Conservation (phyloP, 2,888 invertebrate species). For the Prosapia bicincta region DNA sequence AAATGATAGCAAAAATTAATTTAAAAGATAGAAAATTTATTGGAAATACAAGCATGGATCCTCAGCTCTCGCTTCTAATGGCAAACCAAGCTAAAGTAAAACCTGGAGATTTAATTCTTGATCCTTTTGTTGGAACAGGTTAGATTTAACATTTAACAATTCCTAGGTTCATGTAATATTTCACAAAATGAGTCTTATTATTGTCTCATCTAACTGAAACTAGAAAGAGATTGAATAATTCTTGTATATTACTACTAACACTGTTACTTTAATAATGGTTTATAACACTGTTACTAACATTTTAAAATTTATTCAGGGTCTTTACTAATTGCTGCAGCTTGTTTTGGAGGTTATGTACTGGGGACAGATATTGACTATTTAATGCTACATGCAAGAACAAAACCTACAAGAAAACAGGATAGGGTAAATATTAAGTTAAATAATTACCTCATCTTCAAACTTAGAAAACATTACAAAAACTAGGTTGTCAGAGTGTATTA, state of each 20-base stretch:
- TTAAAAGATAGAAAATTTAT: conserved; percentile 91
- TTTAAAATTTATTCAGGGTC: too few relatives aligned
- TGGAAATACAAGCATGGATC: conserved; percentile 98
- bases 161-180: too few relatives aligned
- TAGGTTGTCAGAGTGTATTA: too few relatives aligned
- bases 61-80: conserved; percentile 90
- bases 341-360: conserved; percentile 81
- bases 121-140: conserved; percentile 85
- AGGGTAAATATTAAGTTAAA: conserved; percentile 33
- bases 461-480: too few relatives aligned
- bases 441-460: too few relatives aligned
- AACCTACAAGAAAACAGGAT: conserved; percentile 63
- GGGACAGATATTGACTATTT: conserved; percentile 94
- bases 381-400: conserved; percentile 83
- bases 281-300: too few relatives aligned
- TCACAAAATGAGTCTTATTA: too few relatives aligned
- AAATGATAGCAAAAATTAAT: conserved; percentile 74
- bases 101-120: conserved; percentile 72
- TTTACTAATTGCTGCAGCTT: conserved; percentile 80
- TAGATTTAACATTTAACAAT: too few relatives aligned
- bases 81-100: conserved; percentile 85
- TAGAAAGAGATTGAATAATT: too few relatives aligned
- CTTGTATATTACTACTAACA: too few relatives aligned
- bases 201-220: too few relatives aligned
- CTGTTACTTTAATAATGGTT: too few relatives aligned